Evolutionary conservation across 2,888 invertebrate genomes (phyloP).

Genomic region (Lissonota sp.): DNA sequence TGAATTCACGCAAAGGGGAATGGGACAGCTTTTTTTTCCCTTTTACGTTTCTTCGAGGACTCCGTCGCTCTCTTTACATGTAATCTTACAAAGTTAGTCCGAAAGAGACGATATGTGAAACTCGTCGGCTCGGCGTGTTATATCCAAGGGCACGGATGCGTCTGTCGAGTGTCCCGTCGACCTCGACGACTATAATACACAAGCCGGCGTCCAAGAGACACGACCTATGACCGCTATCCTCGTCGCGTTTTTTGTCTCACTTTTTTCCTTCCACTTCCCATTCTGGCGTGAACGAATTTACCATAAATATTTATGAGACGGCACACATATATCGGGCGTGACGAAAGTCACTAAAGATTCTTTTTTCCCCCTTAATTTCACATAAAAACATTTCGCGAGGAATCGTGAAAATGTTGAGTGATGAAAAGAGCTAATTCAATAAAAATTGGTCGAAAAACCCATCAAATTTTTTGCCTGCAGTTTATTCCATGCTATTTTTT

Average conservation of each 20-base stretch:
- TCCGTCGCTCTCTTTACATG: no score
- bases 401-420: no score
- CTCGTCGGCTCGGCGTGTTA: constrained; percentile 34
- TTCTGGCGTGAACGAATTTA: constrained; percentile 48
- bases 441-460: no score
- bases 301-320: constrained; percentile 56
- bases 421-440: no score
- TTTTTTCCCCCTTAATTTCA: not conserved
- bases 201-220: constrained; percentile 29
- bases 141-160: constrained; percentile 61
- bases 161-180: constrained; percentile 57
- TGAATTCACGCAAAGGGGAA: no score
- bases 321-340: constrained; percentile 1
- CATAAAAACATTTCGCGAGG: not conserved
- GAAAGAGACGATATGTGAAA: constrained; percentile 24
- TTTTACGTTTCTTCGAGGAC: no score
- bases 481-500: no score
- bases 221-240: constrained; percentile 59
- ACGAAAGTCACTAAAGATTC: constrained; percentile 10
- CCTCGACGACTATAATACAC: constrained; percentile 34
- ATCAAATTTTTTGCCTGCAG: no score
- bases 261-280: constrained; percentile 19
- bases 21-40: no score
- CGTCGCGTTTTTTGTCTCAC: constrained; percentile 17
- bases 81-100: no score